These are phyloP conservation scores for Atrichornis clamosus DNA, from an alignment of 2,113 vertebrate genomes.

Conservation along the genomic window DNA sequence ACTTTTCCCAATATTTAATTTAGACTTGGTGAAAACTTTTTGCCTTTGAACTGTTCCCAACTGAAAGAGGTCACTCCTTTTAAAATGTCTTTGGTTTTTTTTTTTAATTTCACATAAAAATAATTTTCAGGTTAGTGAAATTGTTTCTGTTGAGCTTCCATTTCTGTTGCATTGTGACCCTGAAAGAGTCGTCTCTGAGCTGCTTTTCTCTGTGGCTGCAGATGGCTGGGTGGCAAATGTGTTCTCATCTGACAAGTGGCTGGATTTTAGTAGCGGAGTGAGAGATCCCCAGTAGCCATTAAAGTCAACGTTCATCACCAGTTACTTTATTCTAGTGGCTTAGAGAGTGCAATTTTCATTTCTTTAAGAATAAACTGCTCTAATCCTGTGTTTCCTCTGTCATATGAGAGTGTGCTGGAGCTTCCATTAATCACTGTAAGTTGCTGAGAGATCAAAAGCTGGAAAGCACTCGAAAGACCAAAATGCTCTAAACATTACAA, in stretches of 20 bases:
- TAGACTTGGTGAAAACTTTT: background rate
- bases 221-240: background rate
- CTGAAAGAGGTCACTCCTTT: background rate
- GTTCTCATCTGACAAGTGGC: background rate
- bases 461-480: background rate
- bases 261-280: background rate
- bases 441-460: background rate
- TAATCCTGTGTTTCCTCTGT: background rate
- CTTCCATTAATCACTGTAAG: background rate
- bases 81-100: background rate
- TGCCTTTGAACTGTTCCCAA: background rate
- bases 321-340: conserved; percentile 31
- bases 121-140: background rate
- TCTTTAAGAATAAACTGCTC: conserved; percentile 34
- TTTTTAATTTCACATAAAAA: background rate
- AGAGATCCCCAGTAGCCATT: background rate
- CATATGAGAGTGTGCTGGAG: background rate
- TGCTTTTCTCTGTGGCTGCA: background rate
- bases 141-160: background rate
- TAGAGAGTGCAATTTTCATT: conserved; percentile 42
- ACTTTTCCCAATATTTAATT: background rate
- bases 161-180: background rate
- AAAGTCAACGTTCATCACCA: conserved; percentile 24
- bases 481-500: background rate
- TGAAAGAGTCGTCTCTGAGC: background rate